Base-by-base conservation (phyloP, 2,797 vertebrate species). In the Huso huso region DNA sequence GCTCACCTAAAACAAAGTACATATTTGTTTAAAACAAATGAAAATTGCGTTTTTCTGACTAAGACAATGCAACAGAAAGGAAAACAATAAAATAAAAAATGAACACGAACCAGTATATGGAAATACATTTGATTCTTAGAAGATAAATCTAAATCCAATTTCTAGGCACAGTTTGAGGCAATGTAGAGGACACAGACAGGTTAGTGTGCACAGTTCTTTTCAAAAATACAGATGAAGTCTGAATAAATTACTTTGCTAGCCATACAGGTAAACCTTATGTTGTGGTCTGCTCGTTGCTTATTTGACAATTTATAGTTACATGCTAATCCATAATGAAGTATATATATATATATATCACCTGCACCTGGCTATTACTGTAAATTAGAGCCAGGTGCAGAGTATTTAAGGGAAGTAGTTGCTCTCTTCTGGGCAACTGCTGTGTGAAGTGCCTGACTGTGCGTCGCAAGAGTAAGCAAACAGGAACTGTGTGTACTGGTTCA, bases 141-240 rank as follows among this genome's bases (percentile, higher is more conserved):
- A 72, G 23, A 71, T 74, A 48, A 74, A n/a, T n/a, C n/a, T 76
- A 74, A 71, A 84, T 82, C 75, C 86, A 83, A 85, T 86, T 84
- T 89, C 87, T 89, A 90, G 89, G 89, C 89, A 91, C 88, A 86
- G 84, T 88, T 87, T 88, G 87, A 87, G 88, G 87, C 86, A 82
- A 88, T 87, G 86, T 86, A 85, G 85, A 89, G 85, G 84, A 90
- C 86, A 90, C 87, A 88, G 84, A 88, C n/a, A 89, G 84, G 82
- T 86, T 87, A 86, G 84, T 87, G 83, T 86, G 84, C 64, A 83
- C 84, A 84, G 81, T 79, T 86, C 85, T 90, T 86, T 90, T 89
- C 86, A 90, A 89, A 91, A 89, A 90, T 91, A 91, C 86, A 86
- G 86, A 52, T 37, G 62, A 58, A 59, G 15, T 88, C 82, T 88